Conservation (phyloP, 2,113 vertebrate genomes). For the Oreochromis aureus region DNA sequence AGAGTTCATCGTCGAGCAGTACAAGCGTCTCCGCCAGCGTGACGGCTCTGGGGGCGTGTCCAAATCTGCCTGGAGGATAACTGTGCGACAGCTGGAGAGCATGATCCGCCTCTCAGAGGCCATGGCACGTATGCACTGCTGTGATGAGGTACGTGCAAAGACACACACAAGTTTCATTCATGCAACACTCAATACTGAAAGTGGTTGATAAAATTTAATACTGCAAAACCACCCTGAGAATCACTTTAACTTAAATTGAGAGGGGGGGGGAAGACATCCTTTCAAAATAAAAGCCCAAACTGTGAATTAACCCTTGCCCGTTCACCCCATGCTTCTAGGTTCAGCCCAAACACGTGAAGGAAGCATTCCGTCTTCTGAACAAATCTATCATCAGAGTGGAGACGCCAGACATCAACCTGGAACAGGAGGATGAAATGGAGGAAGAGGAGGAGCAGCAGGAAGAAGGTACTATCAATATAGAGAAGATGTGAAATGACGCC, state of each 20-base stretch:
- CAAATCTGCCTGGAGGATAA: constrained; percentile 95
- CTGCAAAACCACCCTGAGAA: accelerated
- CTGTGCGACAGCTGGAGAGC: constrained; percentile 93
- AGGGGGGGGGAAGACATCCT: accelerated
- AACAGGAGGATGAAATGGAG: constrained; percentile 85
- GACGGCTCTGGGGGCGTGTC: constrained; percentile 82
- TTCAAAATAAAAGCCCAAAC: background rate
- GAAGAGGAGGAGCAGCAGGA: constrained; percentile 69
- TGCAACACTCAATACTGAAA: accelerated
- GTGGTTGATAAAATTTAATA: background rate
- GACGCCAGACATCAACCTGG: constrained; percentile 95
- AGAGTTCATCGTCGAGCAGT: constrained; percentile 98
- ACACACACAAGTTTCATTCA: background rate
- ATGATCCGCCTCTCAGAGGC: constrained; percentile 96
- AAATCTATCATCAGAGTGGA: constrained; percentile 98
- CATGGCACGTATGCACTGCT: constrained; percentile 99
- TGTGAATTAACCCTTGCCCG: background rate
- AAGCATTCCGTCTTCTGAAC: constrained; percentile 95
- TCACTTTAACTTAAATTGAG: background rate
- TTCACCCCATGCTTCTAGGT: constrained; percentile 69
- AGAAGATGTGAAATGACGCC: background rate
- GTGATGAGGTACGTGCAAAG: constrained; percentile 82
- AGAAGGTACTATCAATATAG: constrained; percentile 62
- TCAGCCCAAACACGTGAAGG: constrained; percentile 97
- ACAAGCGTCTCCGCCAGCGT: constrained; percentile 92